Evolutionary conservation across 1,140 invertebrate species (phyloP), one percentile per base, ranked within the genome.

Genomic region (Macrobrachium nipponense): DNA sequence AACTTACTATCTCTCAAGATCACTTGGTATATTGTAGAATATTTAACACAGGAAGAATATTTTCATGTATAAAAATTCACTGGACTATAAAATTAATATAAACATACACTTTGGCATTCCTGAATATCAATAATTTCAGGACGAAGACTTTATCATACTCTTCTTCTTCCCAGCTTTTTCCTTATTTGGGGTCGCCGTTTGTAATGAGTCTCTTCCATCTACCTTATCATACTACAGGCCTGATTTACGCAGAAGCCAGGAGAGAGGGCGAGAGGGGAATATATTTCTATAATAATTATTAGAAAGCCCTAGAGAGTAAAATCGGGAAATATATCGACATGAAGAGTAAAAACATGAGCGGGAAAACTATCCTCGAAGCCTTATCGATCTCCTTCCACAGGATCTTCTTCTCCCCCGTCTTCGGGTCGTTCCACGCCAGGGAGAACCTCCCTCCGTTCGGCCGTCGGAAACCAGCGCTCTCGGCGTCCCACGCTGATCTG

Each of bases 361-460:
- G 83, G 62, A 86, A 86, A 2, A 80, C 83, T n/a, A 86, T 64
- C 20, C 83, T 44, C 0, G 83, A 80, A 5, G 77, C 77, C 44
- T 75, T 86, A 18, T 86, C 83, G 15, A 86, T 86, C n/a, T 86
- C 83, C 66, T 86, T 86, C 83, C 83, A 86, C 14, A 86, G 59
- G 12, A 86, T 80, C 75, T 86, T 86, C 77, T 80, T 80, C 27
- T 80, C 77, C 14, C 83, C 83, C 2, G 83, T 86, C 43, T 80
- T 80, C 11, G 78, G 12, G 66, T 86, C 83, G 43, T 75, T 18
- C 83, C 83, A 86, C 59, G 72, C 27, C 0, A 86, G 83, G 23
- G 66, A 80, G 59, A 80, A 58, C 11, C 83, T 77, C 20, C 83
- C 83, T 18, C 62, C 20, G 14, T 60, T 23, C n/a, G n/a, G 83